phyloP scores from a whole-genome alignment of 2,888 invertebrate genomes.

The Pegoplata infirma region DNA sequence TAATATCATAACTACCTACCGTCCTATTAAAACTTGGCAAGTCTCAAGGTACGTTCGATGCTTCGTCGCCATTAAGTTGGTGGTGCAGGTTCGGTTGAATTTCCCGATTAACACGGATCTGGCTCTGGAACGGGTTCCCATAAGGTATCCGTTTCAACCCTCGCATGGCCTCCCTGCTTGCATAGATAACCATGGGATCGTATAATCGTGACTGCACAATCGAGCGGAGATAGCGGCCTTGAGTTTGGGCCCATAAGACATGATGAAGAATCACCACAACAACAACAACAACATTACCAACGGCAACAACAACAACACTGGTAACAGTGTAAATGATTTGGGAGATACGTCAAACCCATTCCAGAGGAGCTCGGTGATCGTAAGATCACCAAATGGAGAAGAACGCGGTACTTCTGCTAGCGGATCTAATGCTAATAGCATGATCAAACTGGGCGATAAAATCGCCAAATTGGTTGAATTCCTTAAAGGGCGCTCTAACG shows the following conservation, averaged over 20 bases:
- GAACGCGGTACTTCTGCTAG: too few species aligned
- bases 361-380: too few species aligned
- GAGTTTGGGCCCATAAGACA: background rate
- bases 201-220: background rate
- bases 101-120: background rate
- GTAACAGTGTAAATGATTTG: background rate
- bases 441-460: background rate
- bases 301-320: background rate
- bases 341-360: background rate
- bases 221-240: constrained; percentile 8
- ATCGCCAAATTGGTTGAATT: background rate
- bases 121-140: background rate
- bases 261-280: too few species aligned
- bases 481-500: background rate
- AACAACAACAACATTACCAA: background rate
- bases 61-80: too few species aligned
- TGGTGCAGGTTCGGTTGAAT: too few species aligned
- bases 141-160: background rate
- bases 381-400: too few species aligned
- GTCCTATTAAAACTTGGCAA: too few species aligned
- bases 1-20: too few species aligned
- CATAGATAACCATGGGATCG: background rate
- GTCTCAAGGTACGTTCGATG: too few species aligned
- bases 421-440: too few species aligned
- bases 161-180: background rate